These are phyloP conservation scores for Montipora sp. DNA, from an alignment of 64 coral and sea anemone species.

Conservation along the genomic window DNA sequence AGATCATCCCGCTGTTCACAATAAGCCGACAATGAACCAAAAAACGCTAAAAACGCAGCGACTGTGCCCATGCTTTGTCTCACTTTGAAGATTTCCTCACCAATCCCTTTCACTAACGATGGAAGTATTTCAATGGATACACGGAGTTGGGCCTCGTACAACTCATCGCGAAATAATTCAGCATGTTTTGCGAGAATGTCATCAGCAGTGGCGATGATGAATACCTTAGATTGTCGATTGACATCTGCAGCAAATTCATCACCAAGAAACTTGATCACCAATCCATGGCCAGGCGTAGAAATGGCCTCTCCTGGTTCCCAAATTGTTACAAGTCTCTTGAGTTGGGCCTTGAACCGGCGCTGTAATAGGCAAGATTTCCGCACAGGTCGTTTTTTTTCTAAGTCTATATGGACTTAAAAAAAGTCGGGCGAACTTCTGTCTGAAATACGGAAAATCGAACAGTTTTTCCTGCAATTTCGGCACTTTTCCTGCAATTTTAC, in stretches of 20 bases:
- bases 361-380: too few relatives aligned
- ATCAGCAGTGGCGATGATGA: slow-evolving; percentile 59
- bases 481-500: too few relatives aligned
- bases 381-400: too few relatives aligned
- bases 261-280: slow-evolving; percentile 62
- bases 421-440: too few relatives aligned
- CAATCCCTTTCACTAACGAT: slow-evolving; percentile 37
- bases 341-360: not conserved
- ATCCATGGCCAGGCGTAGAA: not conserved
- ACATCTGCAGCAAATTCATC: slow-evolving; percentile 48
- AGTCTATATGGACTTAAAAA: too few relatives aligned
- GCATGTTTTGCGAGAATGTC: slow-evolving; percentile 30
- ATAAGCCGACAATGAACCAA: slow-evolving; percentile 53
- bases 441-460: too few relatives aligned
- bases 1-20: slow-evolving; percentile 47
- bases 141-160: slow-evolving; percentile 26
- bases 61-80: slow-evolving; percentile 42
- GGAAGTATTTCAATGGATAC: not conserved
- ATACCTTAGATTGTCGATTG: slow-evolving; percentile 9
- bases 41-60: slow-evolving; percentile 68
- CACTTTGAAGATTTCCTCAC: slow-evolving; percentile 44
- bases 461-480: too few relatives aligned
- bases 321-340: not conserved
- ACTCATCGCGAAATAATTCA: slow-evolving; percentile 33
- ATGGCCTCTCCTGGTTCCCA: not conserved